Evolutionary conservation across 2,797 vertebrate genomes (phyloP), one percentile per base, ranked within the genome.

Genomic region (Coranthus polyacanthus): DNA sequence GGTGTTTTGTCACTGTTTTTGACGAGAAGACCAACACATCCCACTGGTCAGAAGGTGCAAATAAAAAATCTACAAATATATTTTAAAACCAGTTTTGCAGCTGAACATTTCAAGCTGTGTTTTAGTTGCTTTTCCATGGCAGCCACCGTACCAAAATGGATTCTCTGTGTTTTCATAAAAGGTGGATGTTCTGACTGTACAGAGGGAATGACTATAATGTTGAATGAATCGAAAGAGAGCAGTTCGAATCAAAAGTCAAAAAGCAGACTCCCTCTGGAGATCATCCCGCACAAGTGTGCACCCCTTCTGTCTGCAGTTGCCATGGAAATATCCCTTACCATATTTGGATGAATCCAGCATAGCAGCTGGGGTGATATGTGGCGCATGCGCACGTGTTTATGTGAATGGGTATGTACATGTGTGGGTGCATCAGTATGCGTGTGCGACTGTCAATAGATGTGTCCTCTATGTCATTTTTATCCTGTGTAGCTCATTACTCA

Each of bases 291-390:
- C 57, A 64, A 78, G 70, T 80, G 79, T 84, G 81, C 66, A 66
- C 72, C 87, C 81, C 71, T 75, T 88, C 87, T 88, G 73, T 75
- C 89, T 90, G 82, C 86, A 89, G 91, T 92, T 92, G 90, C 90
- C 83, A 92, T 92, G 91, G 91, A 87, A 87, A 92, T 92, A 82
- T 85, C 73, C 73, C 63, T 53, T 36, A 65, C 87, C 89, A 78
- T 89, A 89, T 91, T 90, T 85, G 86, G 87, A 88, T 76, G 75
- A 80, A 80, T 86, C 69, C 71, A 73, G 77, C 81, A 72, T 78
- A 84, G 79, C 81, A 83, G 82, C 87, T 85, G 84, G 83, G 78
- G 63, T 57, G 73, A 78, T 77, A 71, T 75, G 74, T 52, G 53
- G 79, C 53, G 68, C 82, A 86, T 86, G 79, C 66, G 68, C 56